phyloP scores from a whole-genome alignment of 2,797 vertebrate genomes.

The Paramormyrops hopkinsi region DNA sequence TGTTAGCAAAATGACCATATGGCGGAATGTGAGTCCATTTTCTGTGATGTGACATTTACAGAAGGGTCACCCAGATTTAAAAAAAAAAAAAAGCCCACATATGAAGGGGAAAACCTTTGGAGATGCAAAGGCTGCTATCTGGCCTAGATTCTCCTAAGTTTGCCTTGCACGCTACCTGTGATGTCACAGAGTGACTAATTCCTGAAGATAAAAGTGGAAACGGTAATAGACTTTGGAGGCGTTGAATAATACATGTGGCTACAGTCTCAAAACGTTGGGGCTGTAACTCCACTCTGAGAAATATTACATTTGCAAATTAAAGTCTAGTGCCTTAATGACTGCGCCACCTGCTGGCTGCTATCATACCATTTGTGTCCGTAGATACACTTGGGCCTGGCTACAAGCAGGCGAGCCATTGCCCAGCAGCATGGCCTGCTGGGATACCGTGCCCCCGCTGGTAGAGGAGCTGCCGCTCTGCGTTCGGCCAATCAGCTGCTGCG shows the following conservation, averaged over 20 bases:
- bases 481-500: slow-evolving; percentile 78
- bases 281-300: background rate
- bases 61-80: background rate
- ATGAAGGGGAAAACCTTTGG: background rate
- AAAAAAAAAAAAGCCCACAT: background rate
- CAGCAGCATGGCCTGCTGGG: slow-evolving; percentile 85
- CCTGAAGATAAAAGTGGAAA: background rate
- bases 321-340: background rate
- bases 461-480: slow-evolving; percentile 77
- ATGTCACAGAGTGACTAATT: slow-evolving; percentile 3
- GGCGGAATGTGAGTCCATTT: background rate
- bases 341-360: background rate
- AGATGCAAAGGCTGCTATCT: background rate
- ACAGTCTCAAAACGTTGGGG: background rate
- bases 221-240: background rate
- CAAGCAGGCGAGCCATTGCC: slow-evolving; percentile 80
- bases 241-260: background rate
- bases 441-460: slow-evolving; percentile 66
- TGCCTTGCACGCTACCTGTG: background rate
- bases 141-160: background rate
- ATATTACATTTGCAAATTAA: background rate
- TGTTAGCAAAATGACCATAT: background rate
- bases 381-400: slow-evolving; percentile 93
- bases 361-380: slow-evolving; percentile 88
- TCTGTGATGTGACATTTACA: slow-evolving; percentile 6